phyloP scores from a whole-genome alignment of 2,888 invertebrate genomes.

The Erebia ligea region DNA sequence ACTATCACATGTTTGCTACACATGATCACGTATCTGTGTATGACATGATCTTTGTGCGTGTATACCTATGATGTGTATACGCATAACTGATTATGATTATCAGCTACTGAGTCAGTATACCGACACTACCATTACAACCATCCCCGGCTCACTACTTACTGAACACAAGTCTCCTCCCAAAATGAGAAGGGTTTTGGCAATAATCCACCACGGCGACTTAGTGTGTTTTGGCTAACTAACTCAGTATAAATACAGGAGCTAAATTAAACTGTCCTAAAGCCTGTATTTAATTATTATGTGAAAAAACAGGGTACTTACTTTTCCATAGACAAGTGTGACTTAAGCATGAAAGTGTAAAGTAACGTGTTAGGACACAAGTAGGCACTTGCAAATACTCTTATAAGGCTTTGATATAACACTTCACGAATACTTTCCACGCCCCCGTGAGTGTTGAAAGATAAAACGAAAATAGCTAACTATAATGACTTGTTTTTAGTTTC shows the following conservation, averaged over 20 bases:
- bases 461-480: conserved; percentile 13
- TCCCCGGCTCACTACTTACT: too few species aligned
- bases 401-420: conserved; percentile 35
- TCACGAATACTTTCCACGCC: conserved; percentile 27
- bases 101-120: too few species aligned
- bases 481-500: conserved; percentile 6
- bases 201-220: too few species aligned
- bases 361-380: conserved; percentile 36
- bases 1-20: too few species aligned
- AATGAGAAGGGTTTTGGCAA: too few species aligned
- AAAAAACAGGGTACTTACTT: conserved; percentile 20
- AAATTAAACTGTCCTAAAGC: background rate
- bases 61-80: too few species aligned
- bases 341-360: conserved; percentile 32
- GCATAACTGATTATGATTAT: too few species aligned
- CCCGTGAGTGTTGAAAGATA: conserved; percentile 9
- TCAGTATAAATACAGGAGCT: background rate
- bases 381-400: conserved; percentile 30
- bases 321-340: conserved; percentile 26
- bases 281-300: background rate
- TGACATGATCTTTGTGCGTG: too few species aligned
- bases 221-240: too few species aligned
- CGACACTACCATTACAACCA: too few species aligned
- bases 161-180: too few species aligned
- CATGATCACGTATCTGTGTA: too few species aligned